A percentile compares a stretch with the other conserved stretches of the same genome.
These are phyloP conservation scores for Coenonympha arcania DNA, from an alignment of 2,888 invertebrate genomes.

Conservation along the genomic window DNA sequence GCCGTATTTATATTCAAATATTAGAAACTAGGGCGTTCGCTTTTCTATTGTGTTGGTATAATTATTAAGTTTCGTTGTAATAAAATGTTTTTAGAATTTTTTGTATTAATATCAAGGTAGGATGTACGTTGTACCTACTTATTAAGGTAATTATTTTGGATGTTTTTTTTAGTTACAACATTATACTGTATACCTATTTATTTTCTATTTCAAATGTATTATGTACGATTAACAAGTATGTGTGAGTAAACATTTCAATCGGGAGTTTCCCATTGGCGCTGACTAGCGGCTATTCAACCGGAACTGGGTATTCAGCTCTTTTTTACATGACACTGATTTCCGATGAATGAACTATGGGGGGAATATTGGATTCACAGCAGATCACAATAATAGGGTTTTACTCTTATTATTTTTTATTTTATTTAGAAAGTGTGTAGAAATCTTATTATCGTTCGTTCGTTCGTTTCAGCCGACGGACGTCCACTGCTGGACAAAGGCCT, in stretches of 20 bases:
- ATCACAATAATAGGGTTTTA: background rate
- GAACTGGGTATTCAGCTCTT: slow-evolving; percentile 54
- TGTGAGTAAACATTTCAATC: slow-evolving; percentile 59
- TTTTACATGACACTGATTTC: slow-evolving; percentile 51
- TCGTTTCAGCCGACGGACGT: no score
- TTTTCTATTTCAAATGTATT: no score
- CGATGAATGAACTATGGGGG: slow-evolving; percentile 55
- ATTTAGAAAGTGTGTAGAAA: no score
- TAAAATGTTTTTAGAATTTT: background rate
- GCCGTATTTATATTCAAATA: slow-evolving; percentile 4
- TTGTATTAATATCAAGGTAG: background rate
- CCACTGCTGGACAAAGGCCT: no score
- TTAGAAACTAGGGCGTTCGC: slow-evolving; percentile 3
- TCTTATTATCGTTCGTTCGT: no score
- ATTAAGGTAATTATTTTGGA: slow-evolving; percentile 25
- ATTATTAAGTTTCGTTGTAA: slow-evolving; percentile 1
- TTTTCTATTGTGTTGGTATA: background rate
- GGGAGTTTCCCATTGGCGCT: slow-evolving; percentile 41
- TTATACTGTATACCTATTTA: background rate
- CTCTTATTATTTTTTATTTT: no score
- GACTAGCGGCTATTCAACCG: slow-evolving; percentile 49
- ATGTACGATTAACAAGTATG: no score
- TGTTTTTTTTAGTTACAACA: background rate
- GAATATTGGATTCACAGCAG: slow-evolving; percentile 36
- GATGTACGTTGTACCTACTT: no score